Base-by-base conservation (phyloP, 2,888 invertebrate genomes). In the Agrotis clavis region DNA sequence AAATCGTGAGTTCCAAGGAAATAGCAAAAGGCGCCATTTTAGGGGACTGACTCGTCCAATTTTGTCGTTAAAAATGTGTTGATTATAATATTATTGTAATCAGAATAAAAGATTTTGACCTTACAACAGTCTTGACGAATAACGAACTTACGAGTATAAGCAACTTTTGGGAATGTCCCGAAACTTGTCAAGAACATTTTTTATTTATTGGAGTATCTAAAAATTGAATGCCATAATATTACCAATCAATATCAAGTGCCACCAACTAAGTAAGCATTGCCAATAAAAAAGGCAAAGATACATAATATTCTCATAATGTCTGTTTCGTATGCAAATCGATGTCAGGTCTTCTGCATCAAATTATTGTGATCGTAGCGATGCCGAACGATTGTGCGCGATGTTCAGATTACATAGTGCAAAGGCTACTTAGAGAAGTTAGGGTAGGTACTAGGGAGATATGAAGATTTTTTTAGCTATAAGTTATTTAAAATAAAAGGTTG, bases 381-480 rank as follows among this genome's bases (percentile, higher is more conserved):
- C 50, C 67, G 47, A 69, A 53, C 60, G 71, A 73, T 79, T 79
- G 56, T 78, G 51, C 61, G 53, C 45, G 65, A 75, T 79, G 56
- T 79, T 83, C 83, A 64, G 78, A 77, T 86, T 84, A 86, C 84
- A 82, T 63, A 77, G 77, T 65, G 67, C 65, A 73, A 76, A 74
- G 62, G 83, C 85, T 86, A 86, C 84, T 74, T 82, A 48, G n/a
- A 70, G 21, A 67, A 21, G 16, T 79, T 30, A 78, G 56, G 83
- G 6, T 59, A 3, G 70, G 19, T 53, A 56, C 4, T 59, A 3
- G 70, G 19, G 53, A 56, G 18, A 30, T 64, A 84, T 67, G 30
- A 25, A 19, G 1, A 45, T 45, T 25, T 57, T 35, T 5, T 35
- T 6, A 35, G 1, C 7, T 35, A 35, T 4, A 30, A 30, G 4